Percentiles rank a stretch among this genome's conserved stretches.
Evolutionary conservation across 1,140 invertebrate species (phyloP).

Genomic region (Caenorhabditis latens): DNA sequence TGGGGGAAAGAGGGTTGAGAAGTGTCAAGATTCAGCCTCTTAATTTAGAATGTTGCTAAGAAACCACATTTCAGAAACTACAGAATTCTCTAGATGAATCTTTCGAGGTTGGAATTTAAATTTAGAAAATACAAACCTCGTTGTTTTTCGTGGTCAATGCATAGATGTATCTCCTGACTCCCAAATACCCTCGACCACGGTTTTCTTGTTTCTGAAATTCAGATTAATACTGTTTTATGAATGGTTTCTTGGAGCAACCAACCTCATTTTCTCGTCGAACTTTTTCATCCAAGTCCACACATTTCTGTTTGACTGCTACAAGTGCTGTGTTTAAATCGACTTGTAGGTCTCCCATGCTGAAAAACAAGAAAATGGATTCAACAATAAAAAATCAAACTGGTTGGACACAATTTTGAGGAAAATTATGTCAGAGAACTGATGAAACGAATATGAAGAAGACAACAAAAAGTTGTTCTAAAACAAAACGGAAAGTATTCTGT

Average conservation of each 20-base stretch:
- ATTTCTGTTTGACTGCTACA: slow-evolving; percentile 44
- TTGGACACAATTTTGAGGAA: background rate
- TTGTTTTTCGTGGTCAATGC: slow-evolving; percentile 41
- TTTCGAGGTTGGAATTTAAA: too few relatives aligned
- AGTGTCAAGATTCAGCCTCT: background rate
- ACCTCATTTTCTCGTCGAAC: slow-evolving; percentile 44
- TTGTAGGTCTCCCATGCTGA: slow-evolving; percentile 51
- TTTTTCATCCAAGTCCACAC: slow-evolving; percentile 45
- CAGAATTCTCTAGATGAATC: too few relatives aligned
- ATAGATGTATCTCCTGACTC: slow-evolving; percentile 33
- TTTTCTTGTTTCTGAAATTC: slow-evolving; percentile 33
- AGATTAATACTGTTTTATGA: background rate
- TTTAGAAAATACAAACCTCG: background rate
- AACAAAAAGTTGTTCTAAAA: background rate
- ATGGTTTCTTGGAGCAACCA: too few relatives aligned
- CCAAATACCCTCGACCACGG: slow-evolving; percentile 39
- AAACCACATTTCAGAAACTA: too few relatives aligned
- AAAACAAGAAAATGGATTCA: background rate
- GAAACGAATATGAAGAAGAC: background rate
- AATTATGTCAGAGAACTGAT: background rate
- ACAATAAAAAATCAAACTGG: background rate
- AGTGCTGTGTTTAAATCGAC: slow-evolving; percentile 30
- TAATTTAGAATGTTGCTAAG: too few relatives aligned
- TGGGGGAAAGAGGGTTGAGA: background rate
- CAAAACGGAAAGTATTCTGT: background rate